Conservation (phyloP, 2,888 invertebrate species). For the Microctonus brassicae region DNA sequence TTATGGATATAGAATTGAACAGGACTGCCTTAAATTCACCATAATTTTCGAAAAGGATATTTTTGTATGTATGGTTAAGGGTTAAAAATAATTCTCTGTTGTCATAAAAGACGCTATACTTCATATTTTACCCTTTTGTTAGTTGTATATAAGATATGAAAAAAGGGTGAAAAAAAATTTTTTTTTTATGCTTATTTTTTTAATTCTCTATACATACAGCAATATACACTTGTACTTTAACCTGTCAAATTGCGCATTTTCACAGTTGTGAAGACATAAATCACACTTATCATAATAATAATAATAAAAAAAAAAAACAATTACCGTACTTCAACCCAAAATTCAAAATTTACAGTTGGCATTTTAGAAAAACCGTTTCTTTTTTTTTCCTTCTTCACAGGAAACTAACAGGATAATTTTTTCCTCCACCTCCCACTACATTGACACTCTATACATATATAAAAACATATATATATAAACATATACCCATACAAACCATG, state of each 20-base stretch:
- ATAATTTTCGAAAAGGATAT: not conserved
- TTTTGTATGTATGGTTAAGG: slow-evolving; percentile 48
- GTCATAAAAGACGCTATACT: slow-evolving; percentile 58
- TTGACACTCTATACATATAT: not conserved
- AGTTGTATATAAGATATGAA: not conserved
- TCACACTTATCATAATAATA: too few species aligned
- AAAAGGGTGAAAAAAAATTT: slow-evolving; percentile 19
- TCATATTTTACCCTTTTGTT: slow-evolving; percentile 56
- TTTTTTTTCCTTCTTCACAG: slow-evolving; percentile 11
- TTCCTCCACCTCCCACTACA: too few species aligned
- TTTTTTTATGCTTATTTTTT: too few species aligned
- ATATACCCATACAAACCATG: not conserved
- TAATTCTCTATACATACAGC: too few species aligned
- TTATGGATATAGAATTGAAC: not conserved
- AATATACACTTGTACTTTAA: too few species aligned
- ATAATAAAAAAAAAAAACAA: slow-evolving; percentile 48
- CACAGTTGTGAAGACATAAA: not conserved
- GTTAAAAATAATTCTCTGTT: slow-evolving; percentile 54
- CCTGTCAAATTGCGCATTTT: slow-evolving; percentile 20
- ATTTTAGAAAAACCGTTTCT: slow-evolving; percentile 24
- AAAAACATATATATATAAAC: not conserved
- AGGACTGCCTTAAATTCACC: too few species aligned
- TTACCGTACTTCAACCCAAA: slow-evolving; percentile 61
- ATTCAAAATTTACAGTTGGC: slow-evolving; percentile 51
- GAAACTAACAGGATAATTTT: not conserved